These are phyloP conservation scores for Amphipyra berbera DNA, from an alignment of 2,888 invertebrate species.

Conservation along the genomic window DNA sequence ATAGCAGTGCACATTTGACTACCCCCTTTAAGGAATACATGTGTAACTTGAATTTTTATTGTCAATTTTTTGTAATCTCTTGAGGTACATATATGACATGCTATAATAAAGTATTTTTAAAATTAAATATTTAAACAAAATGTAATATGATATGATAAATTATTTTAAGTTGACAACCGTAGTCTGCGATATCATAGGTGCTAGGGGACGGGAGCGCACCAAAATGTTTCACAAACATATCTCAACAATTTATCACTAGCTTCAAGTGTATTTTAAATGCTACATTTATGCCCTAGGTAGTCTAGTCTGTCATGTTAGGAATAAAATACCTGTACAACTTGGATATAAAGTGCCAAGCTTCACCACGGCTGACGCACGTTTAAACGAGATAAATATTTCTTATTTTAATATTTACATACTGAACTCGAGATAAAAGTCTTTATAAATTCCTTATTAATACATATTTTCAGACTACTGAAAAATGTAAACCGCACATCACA, in stretches of 20 bases:
- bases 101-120: too few species aligned
- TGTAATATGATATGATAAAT: too few species aligned
- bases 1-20: too few species aligned
- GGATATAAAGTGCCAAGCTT: constrained; percentile 36
- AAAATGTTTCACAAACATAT: constrained; percentile 23
- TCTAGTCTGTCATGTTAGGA: constrained; percentile 39
- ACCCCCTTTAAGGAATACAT: too few species aligned
- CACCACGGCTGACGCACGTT: constrained; percentile 20
- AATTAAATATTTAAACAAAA: too few species aligned
- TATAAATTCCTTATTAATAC: too few species aligned
- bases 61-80: too few species aligned
- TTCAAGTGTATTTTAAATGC: constrained; percentile 48
- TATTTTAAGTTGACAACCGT: too few species aligned
- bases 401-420: constrained; percentile 12
- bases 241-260: constrained; percentile 49
- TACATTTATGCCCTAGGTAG: constrained; percentile 21
- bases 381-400: constrained; percentile 32
- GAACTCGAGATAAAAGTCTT: constrained; percentile 6
- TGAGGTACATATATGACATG: too few species aligned
- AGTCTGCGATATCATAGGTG: neutral
- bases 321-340: constrained; percentile 41
- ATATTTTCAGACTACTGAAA: too few species aligned
- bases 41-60: too few species aligned
- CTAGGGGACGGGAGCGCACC: constrained; percentile 1
- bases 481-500: neutral